Evolutionary conservation across 2,113 vertebrate genomes (phyloP).

Genomic region (Proterorhinus semilunaris): DNA sequence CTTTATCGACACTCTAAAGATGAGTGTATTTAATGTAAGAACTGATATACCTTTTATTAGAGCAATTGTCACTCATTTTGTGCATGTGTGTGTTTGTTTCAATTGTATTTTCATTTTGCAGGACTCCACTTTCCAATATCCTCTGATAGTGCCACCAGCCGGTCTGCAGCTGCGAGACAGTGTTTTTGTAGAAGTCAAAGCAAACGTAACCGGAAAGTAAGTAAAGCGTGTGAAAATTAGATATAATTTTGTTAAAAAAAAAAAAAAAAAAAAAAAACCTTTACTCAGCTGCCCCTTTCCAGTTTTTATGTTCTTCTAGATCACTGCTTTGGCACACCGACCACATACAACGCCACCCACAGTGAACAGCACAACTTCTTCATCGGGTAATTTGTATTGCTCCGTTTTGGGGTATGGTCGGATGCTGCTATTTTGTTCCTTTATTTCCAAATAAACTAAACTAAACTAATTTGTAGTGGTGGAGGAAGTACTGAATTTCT

Average conservation of each 20-base stretch:
- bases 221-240: conserved; percentile 3
- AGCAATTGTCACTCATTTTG: not conserved
- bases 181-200: conserved; percentile 75
- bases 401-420: too few relatives aligned
- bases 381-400: conserved; percentile 62
- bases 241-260: not conserved
- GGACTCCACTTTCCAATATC: conserved; percentile 56
- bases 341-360: conserved; percentile 55
- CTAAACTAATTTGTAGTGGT: not conserved
- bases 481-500: too few relatives aligned
- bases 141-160: conserved; percentile 56
- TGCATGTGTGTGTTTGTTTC: not conserved
- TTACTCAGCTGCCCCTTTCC: conserved; percentile 16
- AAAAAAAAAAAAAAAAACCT: not conserved
- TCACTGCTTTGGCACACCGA: conserved; percentile 77
- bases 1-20: conserved; percentile 74
- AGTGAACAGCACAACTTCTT: conserved; percentile 68
- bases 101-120: conserved; percentile 21
- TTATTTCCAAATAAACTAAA: too few relatives aligned
- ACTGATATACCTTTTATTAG: not conserved
- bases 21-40: conserved; percentile 77
- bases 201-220: conserved; percentile 81
- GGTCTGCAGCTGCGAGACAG: conserved; percentile 67
- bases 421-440: too few relatives aligned
- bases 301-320: conserved; percentile 79